A percentile compares a stretch with the other conserved stretches of the same genome.
phyloP scores from a whole-genome alignment of 2,797 vertebrate species.

The Catostomus latipinnis region DNA sequence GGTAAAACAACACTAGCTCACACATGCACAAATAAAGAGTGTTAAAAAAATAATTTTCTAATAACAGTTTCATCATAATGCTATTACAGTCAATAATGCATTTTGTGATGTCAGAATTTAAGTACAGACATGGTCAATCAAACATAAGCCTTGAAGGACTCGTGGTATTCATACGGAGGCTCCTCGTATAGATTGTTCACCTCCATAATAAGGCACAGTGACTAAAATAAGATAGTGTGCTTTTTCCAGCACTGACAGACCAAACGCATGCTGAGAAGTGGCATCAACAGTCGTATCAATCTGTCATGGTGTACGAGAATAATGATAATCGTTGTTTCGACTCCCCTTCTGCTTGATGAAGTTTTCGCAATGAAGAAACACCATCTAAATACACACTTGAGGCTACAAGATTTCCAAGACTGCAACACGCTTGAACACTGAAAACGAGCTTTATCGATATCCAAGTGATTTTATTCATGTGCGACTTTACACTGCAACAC shows the following conservation, averaged over 20 bases:
- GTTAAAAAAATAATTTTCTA: neutral
- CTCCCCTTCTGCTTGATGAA: constrained; percentile 29
- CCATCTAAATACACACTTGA: constrained; percentile 62
- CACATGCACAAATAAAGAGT: constrained; percentile 35
- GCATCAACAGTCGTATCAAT: constrained; percentile 51
- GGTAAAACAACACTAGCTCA: constrained; percentile 45
- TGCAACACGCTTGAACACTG: constrained; percentile 60
- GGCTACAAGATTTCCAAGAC: constrained; percentile 63
- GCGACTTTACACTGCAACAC: constrained; percentile 43
- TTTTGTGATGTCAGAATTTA: constrained; percentile 1
- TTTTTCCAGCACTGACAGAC: constrained; percentile 55
- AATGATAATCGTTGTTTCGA: constrained; percentile 23
- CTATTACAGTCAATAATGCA: constrained; percentile 6
- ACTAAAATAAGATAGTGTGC: constrained; percentile 70
- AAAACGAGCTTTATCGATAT: constrained; percentile 44
- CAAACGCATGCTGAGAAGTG: constrained; percentile 42
- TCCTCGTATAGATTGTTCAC: constrained; percentile 57
- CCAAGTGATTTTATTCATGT: too few relatives aligned
- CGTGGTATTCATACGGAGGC: constrained; percentile 45
- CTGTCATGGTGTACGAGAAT: constrained; percentile 48
- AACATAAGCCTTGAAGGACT: constrained; percentile 39
- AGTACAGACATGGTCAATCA: constrained; percentile 33
- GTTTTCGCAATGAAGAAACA: constrained; percentile 46
- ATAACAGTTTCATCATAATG: constrained; percentile 5
- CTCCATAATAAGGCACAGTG: constrained; percentile 81